Conservation (phyloP, 2,797 vertebrate genomes). For the Fistularia tabacaria region DNA sequence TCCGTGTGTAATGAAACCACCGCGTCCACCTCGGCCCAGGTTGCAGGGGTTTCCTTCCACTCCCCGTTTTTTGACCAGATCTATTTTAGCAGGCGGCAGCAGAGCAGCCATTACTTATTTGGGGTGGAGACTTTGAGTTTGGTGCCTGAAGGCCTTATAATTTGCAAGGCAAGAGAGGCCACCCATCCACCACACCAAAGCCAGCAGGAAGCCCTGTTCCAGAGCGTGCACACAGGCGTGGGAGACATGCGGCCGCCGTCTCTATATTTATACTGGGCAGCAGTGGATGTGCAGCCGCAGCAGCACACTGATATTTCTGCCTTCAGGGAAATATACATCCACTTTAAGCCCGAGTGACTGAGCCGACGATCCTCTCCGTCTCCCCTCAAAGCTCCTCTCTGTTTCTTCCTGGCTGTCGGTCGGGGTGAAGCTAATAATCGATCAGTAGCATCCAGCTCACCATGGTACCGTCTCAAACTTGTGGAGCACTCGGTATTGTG, state of each 20-base stretch:
- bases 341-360: slow-evolving; percentile 13
- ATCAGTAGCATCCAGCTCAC: too few relatives aligned
- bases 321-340: slow-evolving; percentile 38
- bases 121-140: slow-evolving; percentile 74
- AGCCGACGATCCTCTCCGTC: slow-evolving; percentile 25
- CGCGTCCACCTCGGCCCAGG: slow-evolving; percentile 13
- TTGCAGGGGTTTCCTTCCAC: slow-evolving; percentile 22
- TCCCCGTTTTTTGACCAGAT: slow-evolving; percentile 43
- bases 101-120: slow-evolving; percentile 75
- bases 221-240: slow-evolving; percentile 63
- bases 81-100: slow-evolving; percentile 71
- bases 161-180: slow-evolving; percentile 72
- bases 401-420: not conserved
- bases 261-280: slow-evolving; percentile 77
- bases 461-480: too few relatives aligned
- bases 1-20: slow-evolving; percentile 15
- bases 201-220: slow-evolving; percentile 62
- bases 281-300: slow-evolving; percentile 51
- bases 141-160: slow-evolving; percentile 71
- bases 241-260: slow-evolving; percentile 63
- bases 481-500: too few relatives aligned
- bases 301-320: slow-evolving; percentile 55
- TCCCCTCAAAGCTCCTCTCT: slow-evolving; percentile 16
- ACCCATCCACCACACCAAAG: slow-evolving; percentile 77
- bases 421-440: slow-evolving; percentile 3